phyloP scores from a whole-genome alignment of 2,888 invertebrate genomes.

The Cosmopolites sordidus region DNA sequence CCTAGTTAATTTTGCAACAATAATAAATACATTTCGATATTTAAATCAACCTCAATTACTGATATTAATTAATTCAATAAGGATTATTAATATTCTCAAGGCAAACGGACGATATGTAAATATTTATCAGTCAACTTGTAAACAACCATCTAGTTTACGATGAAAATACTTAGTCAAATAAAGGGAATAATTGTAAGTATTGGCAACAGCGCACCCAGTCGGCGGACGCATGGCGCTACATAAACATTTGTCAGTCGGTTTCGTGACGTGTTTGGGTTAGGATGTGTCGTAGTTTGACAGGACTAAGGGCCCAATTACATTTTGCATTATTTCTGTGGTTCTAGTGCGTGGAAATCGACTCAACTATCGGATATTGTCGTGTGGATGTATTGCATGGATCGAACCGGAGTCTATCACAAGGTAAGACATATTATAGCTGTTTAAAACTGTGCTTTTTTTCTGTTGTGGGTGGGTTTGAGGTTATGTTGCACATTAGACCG shows the following conservation, averaged over 20 bases:
- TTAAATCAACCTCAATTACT: too few species aligned
- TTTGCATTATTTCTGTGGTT: neutral
- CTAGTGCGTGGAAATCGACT: neutral
- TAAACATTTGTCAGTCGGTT: slow-evolving; percentile 25
- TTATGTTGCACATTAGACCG: slow-evolving; percentile 16
- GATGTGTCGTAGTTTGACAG: neutral
- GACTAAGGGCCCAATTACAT: neutral
- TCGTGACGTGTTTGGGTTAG: slow-evolving; percentile 8
- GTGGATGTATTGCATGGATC: slow-evolving; percentile 37
- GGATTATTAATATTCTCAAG: neutral
- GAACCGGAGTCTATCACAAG: slow-evolving; percentile 34
- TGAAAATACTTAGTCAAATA: neutral
- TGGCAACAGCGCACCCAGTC: neutral
- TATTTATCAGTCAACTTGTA: neutral
- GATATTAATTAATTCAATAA: neutral
- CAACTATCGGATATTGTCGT: slow-evolving; percentile 2
- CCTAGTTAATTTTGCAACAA: slow-evolving; percentile 8
- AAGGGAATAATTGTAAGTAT: neutral
- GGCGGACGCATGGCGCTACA: slow-evolving; percentile 28
- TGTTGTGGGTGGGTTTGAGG: slow-evolving; percentile 21
- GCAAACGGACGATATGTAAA: neutral
- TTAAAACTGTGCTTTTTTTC: slow-evolving; percentile 12
- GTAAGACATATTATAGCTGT: slow-evolving; percentile 20
- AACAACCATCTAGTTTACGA: neutral
- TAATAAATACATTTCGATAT: too few species aligned